Evolutionary conservation across 2,797 vertebrate species (phyloP), one percentile per base, ranked within the genome.

Genomic region (Podarcis siculus): DNA sequence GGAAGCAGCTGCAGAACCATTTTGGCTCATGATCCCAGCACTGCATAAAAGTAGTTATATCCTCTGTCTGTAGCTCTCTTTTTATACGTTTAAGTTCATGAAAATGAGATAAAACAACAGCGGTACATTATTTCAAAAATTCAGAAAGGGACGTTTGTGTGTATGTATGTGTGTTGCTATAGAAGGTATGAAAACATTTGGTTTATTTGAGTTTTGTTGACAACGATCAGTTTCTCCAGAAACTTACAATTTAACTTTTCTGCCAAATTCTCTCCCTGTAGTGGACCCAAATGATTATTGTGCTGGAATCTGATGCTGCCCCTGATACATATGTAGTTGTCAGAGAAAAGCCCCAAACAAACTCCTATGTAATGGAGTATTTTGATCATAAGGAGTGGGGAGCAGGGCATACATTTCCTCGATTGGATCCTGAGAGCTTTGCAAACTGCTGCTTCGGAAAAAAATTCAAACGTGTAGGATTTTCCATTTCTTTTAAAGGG

Each of bases 41-140:
- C 95, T 95, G 96, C 87, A 96, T 85, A 97, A 97, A 97, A 96
- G 94, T 94, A 96, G 87, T 96, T 88, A 92, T 79, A 4, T 71
- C 93, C 95, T 95, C 92, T 95, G 55, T 61, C 90, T 79, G 83
- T 92, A 93, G 85, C 5, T 88, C 91, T 89, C 79, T 93, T 92
- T 84, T 89, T 87, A 86, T 76, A 85, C 32, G 5, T 17, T 78
- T 49, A 90, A 89, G 79, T 93, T 93, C 93, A 90, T 90, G 94
- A 87, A 94, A 67, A 32, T 21, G 8, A 91, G 90, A 87, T 85
- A 93, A 83, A 78, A 93, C 89, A 96, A 94, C 95, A 96, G 94
- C 94, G 96, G 87, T 27, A 71, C 86, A 85, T 94, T 93, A 88
- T 92, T 73, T 91, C 83, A 89, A 71, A 91, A 87, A 92, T 92